These are phyloP conservation scores for Mactromeris polynyma DNA, from an alignment of 2,888 invertebrate genomes.

Conservation along the genomic window DNA sequence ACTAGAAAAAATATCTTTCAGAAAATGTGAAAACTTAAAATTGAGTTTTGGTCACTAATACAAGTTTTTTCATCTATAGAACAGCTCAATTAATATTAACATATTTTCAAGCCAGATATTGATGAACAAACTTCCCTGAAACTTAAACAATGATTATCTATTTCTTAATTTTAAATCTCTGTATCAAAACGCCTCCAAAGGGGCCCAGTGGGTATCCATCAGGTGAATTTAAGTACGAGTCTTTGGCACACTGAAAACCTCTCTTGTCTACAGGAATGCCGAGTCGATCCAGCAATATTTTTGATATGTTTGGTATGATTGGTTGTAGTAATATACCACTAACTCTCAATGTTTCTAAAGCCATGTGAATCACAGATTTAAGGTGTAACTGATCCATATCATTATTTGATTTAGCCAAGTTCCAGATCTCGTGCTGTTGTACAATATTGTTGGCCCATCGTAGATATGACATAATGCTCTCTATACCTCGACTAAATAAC, in stretches of 20 bases:
- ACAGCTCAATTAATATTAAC: no score
- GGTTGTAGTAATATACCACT: slow-evolving; percentile 94
- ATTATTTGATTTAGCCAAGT: slow-evolving; percentile 90
- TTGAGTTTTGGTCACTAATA: no score
- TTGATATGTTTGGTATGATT: slow-evolving; percentile 92
- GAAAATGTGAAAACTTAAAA: no score
- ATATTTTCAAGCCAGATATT: no score
- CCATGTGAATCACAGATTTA: slow-evolving; percentile 92
- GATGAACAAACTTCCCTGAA: no score
- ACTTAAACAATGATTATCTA: neutral
- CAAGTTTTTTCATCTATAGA: no score
- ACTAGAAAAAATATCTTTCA: no score
- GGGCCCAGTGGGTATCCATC: slow-evolving; percentile 56
- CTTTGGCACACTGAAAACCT: slow-evolving; percentile 62
- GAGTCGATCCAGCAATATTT: slow-evolving; percentile 89
- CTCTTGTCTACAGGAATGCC: slow-evolving; percentile 79
- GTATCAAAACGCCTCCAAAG: slow-evolving; percentile 59
- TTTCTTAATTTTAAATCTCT: slow-evolving; percentile 37
- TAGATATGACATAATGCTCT: slow-evolving; percentile 92
- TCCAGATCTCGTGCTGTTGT: slow-evolving; percentile 96
- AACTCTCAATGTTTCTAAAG: slow-evolving; percentile 94
- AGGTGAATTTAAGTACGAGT: slow-evolving; percentile 67
- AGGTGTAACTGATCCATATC: slow-evolving; percentile 89
- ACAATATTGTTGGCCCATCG: slow-evolving; percentile 95
- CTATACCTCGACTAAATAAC: slow-evolving; percentile 94